These are phyloP conservation scores for Macquaria australasica DNA, from an alignment of 2,113 vertebrate genomes.

Conservation along the genomic window DNA sequence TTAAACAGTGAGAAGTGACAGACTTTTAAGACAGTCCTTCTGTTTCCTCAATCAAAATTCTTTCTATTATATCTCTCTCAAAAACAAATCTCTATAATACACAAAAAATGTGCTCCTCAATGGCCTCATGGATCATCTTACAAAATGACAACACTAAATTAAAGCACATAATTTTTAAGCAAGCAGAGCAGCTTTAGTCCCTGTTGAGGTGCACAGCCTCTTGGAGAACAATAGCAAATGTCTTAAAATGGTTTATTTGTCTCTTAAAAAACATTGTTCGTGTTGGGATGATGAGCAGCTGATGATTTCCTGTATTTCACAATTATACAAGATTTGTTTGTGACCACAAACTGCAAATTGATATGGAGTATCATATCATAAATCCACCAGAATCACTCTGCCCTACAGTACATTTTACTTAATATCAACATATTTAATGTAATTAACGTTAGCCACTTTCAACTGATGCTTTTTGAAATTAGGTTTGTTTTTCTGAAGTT, in stretches of 20 bases:
- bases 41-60: no score
- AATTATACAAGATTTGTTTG: background rate
- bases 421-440: no score
- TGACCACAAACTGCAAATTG: background rate
- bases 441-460: no score
- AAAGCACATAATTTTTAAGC: background rate
- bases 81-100: no score
- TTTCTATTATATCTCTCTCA: no score
- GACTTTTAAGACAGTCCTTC: no score
- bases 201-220: background rate
- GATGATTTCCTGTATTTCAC: slow-evolving; percentile 12
- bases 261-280: background rate
- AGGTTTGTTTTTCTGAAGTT: no score
- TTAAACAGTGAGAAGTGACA: no score
- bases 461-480: no score
- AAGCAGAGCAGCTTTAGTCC: background rate
- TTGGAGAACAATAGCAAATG: background rate
- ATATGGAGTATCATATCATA: background rate
- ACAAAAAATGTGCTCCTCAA: background rate
- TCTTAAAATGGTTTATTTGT: background rate
- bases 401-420: background rate
- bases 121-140: background rate
- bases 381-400: background rate
- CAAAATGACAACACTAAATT: background rate
- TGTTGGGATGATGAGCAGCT: slow-evolving; percentile 1